These are phyloP conservation scores for Diloba caeruleocephala DNA, from an alignment of 2,888 invertebrate genomes.

Conservation along the genomic window DNA sequence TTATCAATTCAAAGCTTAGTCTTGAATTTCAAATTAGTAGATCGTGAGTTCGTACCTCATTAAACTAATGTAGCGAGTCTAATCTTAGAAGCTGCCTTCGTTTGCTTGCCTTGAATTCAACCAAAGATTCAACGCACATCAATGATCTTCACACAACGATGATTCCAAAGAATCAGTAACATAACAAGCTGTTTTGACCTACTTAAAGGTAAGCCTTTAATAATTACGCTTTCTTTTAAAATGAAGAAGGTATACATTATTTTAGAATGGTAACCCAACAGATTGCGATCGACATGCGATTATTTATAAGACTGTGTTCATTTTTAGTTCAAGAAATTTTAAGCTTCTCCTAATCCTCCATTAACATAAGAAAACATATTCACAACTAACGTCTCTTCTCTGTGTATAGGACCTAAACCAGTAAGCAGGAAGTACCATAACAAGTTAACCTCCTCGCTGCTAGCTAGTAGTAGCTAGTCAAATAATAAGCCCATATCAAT, in stretches of 20 bases:
- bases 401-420: constrained; percentile 21
- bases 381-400: constrained; percentile 9
- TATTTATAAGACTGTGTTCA: too few species aligned
- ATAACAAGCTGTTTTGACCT: not conserved
- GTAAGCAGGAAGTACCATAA: constrained; percentile 22
- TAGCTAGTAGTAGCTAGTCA: constrained; percentile 15
- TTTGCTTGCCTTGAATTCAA: constrained; percentile 28
- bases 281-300: too few species aligned
- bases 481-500: constrained; percentile 36
- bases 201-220: not conserved
- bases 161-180: constrained; percentile 1
- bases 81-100: constrained; percentile 21
- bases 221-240: too few species aligned
- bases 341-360: constrained; percentile 17
- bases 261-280: too few species aligned
- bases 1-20: constrained; percentile 23
- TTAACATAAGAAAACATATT: constrained; percentile 26
- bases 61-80: constrained; percentile 44
- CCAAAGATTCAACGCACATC: not conserved
- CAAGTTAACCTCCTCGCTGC: constrained; percentile 15
- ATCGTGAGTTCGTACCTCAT: constrained; percentile 45
- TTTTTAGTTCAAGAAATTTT: constrained; percentile 29
- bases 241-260: too few species aligned
- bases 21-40: constrained; percentile 32
- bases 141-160: constrained; percentile 14